phyloP scores from a whole-genome alignment of 2,113 vertebrate species.

The Mesembrinibis cayennensis region DNA sequence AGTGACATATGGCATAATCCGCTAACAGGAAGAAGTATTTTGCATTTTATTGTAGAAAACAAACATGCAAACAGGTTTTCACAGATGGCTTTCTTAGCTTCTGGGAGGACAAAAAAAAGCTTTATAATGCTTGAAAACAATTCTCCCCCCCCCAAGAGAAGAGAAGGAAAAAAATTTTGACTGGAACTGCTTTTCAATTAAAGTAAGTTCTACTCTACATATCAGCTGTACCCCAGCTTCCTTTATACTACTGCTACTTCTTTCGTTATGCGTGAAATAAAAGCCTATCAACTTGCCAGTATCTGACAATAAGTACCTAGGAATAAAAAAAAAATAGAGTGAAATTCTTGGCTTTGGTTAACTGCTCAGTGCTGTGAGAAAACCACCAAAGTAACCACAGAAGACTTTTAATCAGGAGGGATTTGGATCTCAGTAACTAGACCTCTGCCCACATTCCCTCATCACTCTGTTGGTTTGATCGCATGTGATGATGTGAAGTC shows the following conservation, averaged over 20 bases:
- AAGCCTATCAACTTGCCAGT: slow-evolving; percentile 26
- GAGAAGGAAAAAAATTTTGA: background rate
- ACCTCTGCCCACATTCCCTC: background rate
- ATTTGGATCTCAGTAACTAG: background rate
- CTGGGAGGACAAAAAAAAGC: slow-evolving; percentile 77
- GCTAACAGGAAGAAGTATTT: slow-evolving; percentile 96
- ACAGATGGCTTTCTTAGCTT: slow-evolving; percentile 94
- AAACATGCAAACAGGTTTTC: slow-evolving; percentile 98
- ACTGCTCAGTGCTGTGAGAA: background rate
- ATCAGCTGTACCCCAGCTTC: slow-evolving; percentile 32
- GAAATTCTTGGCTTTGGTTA: background rate
- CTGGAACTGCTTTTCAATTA: slow-evolving; percentile 67
- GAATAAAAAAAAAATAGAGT: background rate
- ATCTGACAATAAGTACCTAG: background rate
- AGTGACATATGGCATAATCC: slow-evolving; percentile 96
- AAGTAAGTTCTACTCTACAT: slow-evolving; percentile 51
- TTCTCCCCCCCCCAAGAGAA: slow-evolving; percentile 43
- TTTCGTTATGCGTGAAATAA: slow-evolving; percentile 25
- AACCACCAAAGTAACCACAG: background rate
- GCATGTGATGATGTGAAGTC: background rate
- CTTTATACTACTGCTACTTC: background rate
- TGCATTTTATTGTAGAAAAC: slow-evolving; percentile 99
- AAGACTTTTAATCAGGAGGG: background rate
- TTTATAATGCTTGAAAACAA: slow-evolving; percentile 80
- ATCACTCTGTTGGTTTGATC: background rate